Conservation (phyloP, 2,888 invertebrate species). For the Lepetodrilus schrolli region DNA sequence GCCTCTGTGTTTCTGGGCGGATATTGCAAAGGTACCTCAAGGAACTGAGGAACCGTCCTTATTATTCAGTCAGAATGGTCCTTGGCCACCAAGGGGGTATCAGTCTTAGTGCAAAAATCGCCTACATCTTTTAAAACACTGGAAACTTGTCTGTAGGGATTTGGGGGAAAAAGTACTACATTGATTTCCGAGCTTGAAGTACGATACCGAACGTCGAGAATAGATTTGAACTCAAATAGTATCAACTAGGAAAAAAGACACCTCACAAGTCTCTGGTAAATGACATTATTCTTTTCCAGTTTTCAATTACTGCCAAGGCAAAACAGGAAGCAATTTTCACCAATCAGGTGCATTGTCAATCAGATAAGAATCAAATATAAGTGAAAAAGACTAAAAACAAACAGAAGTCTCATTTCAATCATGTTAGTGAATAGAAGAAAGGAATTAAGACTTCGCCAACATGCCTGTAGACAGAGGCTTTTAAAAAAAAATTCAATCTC, state of each 20-base stretch:
- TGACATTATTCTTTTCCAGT: neutral
- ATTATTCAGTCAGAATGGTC: neutral
- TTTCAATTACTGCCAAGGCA: neutral
- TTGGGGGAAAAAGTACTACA: neutral
- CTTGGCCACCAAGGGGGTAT: neutral
- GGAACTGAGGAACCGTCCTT: neutral
- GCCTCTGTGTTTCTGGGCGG: neutral
- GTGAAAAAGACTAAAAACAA: neutral
- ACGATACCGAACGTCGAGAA: neutral
- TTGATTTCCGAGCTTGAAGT: neutral
- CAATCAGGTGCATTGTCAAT: neutral
- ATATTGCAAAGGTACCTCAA: neutral
- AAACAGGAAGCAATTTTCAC: neutral
- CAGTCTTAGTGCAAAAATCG: neutral
- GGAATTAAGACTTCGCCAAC: no score
- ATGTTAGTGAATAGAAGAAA: neutral
- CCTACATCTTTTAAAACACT: neutral
- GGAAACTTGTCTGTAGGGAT: neutral
- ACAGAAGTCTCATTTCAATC: no score
- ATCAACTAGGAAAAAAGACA: no score
- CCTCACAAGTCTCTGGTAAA: neutral
- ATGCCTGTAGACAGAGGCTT: neutral
- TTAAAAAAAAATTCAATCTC: neutral
- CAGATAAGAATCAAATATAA: neutral
- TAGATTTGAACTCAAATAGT: neutral